Base-by-base conservation (phyloP, 2,888 invertebrate species). In the Hemicrepidius hirtus region DNA sequence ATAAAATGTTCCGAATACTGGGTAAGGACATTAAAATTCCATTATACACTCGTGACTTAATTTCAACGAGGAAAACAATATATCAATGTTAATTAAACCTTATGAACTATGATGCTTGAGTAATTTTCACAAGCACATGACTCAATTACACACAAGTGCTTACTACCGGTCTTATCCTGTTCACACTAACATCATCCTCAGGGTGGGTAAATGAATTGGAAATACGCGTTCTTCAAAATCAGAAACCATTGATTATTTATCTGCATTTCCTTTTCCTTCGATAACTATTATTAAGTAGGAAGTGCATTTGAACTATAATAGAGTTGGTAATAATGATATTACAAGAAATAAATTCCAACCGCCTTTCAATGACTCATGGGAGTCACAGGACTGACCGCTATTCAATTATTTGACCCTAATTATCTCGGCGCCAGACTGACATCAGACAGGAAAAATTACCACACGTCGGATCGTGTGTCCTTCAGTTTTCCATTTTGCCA, bases 371-470 rank as follows among this genome's bases (percentile, higher is more conserved):
- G 69, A 69, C 49, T 69, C 71, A 68, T 57, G 37, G 24, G 35
- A 72, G 69, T 74, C 68, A 75, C 71, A 70, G 68, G 73, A 73
- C 60, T 73, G 70, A 70, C 73, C 67, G 73, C 66, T 60, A 76
- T 71, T 75, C 73, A 74, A 75, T 77, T 77, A 77, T 77, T 78
- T 80, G 78, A 80, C 78, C 80, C 79, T 80, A 80, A 80, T 80
- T 80, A 79, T 78, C 59, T 64, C 74, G 80, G 80, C 80, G 80
- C 80, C 80, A 80, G 79, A 78, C 76, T 69, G 74, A 72, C 66
- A 74, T 70, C 70, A 72, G 68, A 73, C 77, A 63, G n/a, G 24
- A 72, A 67, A 60, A 72, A 68, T 40, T 49, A 32, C 65, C 5
- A 49, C 64, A 71, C 71, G 71, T 50, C 60, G 13, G 7, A 20